A percentile compares a stretch with the other conserved stretches of the same genome.
Conservation (phyloP, 2,113 vertebrate species). For the Tympanuchus pallidicinctus region DNA sequence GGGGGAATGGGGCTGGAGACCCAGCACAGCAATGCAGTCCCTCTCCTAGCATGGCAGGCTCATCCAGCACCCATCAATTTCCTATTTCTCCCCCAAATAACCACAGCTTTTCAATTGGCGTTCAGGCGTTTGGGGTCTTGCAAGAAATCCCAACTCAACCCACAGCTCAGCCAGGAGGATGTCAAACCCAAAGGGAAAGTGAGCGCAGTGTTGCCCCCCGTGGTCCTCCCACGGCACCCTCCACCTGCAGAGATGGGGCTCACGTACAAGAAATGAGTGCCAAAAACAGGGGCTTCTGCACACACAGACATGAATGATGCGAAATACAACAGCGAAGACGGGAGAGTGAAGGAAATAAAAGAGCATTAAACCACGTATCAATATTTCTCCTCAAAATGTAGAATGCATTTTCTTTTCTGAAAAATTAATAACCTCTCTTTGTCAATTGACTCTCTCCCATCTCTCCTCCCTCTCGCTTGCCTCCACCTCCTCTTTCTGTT, state of each 20-base stretch:
- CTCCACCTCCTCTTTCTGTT: not conserved
- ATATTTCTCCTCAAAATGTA: constrained; percentile 66
- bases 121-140: not conserved
- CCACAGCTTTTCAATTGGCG: not conserved
- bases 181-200: not conserved
- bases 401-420: constrained; percentile 73
- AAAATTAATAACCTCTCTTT: constrained; percentile 69
- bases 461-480: not conserved
- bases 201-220: too few relatives aligned
- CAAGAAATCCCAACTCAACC: not conserved
- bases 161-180: not conserved
- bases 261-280: not conserved
- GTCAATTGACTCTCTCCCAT: not conserved
- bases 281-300: not conserved
- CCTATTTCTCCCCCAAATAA: not conserved
- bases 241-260: not conserved
- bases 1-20: not conserved
- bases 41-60: fast-evolving
- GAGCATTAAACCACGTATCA: constrained; percentile 61
- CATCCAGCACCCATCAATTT: not conserved
- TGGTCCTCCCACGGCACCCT: not conserved
- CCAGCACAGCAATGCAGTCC: fast-evolving
- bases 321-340: not conserved
- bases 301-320: not conserved
- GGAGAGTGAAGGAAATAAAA: not conserved